Percentiles rank a stretch among this genome's conserved stretches.
phyloP scores from a whole-genome alignment of 2,113 vertebrate species.

The Dascyllus trimaculatus region DNA sequence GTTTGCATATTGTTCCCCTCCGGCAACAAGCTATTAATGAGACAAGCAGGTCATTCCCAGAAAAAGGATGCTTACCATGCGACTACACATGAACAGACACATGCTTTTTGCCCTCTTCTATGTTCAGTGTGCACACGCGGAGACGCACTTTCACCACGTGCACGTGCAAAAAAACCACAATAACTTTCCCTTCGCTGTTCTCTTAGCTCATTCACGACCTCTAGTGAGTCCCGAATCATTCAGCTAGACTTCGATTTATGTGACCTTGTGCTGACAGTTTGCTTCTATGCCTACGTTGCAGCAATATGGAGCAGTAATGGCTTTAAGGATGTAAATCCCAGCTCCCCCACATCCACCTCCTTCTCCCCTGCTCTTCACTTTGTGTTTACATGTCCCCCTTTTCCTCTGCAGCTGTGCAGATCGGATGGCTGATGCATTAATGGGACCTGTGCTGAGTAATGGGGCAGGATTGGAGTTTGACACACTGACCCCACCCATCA shows the following conservation, averaged over 20 bases:
- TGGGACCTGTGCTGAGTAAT: conserved; percentile 79
- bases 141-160: background rate
- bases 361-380: conserved; percentile 22
- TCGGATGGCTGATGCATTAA: conserved; percentile 80
- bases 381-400: conserved; percentile 61
- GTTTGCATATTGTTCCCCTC: conserved; percentile 82
- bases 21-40: conserved; percentile 80
- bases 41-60: conserved; percentile 79
- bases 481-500: conserved; percentile 77
- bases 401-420: conserved; percentile 65
- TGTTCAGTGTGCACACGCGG: conserved; percentile 1
- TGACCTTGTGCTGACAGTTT: conserved; percentile 55
- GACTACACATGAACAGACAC: conserved; percentile 44
- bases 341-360: conserved; percentile 16
- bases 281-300: conserved; percentile 13
- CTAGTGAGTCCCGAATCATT: conserved; percentile 40
- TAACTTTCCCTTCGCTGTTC: conserved; percentile 1
- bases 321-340: conserved; percentile 40
- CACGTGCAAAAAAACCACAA: background rate
- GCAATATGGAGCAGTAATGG: conserved; percentile 20
- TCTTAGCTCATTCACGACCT: conserved; percentile 37
- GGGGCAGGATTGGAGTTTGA: conserved; percentile 77
- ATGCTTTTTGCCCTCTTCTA: conserved; percentile 36
- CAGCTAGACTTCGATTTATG: conserved; percentile 64
- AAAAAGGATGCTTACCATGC: conserved; percentile 67